Evolutionary conservation across 2,888 invertebrate species (phyloP).

Genomic region (Drosophila mulleri): DNA sequence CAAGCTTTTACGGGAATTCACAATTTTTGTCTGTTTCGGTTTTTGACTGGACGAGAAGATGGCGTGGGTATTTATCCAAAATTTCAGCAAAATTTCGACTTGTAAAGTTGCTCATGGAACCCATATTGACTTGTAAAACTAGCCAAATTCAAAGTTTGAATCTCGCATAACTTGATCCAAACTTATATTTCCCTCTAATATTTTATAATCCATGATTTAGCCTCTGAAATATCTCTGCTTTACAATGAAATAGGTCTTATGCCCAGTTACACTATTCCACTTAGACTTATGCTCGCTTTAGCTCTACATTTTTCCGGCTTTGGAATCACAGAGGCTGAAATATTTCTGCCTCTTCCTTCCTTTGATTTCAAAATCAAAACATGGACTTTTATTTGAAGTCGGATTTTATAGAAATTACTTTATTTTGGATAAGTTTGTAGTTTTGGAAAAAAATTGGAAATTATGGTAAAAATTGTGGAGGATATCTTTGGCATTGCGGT

Average conservation of each 20-base stretch:
- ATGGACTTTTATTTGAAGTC: background rate
- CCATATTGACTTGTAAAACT: too few species aligned
- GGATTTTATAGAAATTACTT: background rate
- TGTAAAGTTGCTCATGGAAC: background rate
- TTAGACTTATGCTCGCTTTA: background rate
- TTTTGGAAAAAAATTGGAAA: constrained; percentile 10
- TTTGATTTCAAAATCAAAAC: background rate
- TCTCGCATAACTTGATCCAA: background rate
- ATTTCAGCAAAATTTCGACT: background rate
- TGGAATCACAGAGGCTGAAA: background rate
- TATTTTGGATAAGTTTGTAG: background rate
- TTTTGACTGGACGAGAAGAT: too few species aligned
- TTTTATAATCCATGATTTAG: background rate
- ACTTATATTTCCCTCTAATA: too few species aligned
- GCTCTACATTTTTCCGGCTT: background rate
- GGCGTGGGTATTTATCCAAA: background rate
- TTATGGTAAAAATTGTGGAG: constrained; percentile 79
- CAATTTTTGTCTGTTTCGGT: background rate
- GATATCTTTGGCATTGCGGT: constrained; percentile 80
- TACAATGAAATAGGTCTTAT: background rate
- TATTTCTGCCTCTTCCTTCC: too few species aligned
- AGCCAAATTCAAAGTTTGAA: background rate
- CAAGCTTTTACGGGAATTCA: background rate
- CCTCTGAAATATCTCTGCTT: background rate
- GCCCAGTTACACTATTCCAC: background rate